Evolutionary conservation across 2,888 invertebrate genomes (phyloP), one percentile per base, ranked within the genome.

Genomic region (Pollenia griseotomentosa): DNA sequence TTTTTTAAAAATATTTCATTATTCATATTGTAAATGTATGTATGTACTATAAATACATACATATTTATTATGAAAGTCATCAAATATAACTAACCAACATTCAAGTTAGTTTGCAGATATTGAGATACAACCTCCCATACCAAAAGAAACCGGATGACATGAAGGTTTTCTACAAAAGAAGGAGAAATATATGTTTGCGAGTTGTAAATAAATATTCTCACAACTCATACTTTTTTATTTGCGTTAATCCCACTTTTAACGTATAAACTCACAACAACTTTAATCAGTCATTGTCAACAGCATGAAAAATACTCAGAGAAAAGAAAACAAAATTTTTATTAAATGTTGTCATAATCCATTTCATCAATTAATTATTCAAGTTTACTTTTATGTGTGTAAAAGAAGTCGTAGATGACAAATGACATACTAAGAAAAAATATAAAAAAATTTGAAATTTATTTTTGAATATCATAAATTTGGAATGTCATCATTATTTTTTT

Each of bases 251-350:
- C 68, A 61, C 53, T 61, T 78, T 78, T 68, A 55, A 46, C 12
- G 19, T 42, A 51, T 63, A 57, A 66, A 70, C 65, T 53, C 46
- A 48, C 19, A 59, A 70, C 70, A 85, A 73, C 16, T 85, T 88
- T 90, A 90, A 92, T 92, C 92, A 91, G 90, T 92, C 92, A 92
- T 89, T 92, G 92, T 92, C 92, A 92, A 85, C 88, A 86, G 84
- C 87, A 88, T 51, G 19, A 61, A 33, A 33, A 57, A 53, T 16
- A 40, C n/a, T 40, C 0, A 11, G 6, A 53, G 7, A 88, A 87
- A 88, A 85, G 48, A 55, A 83, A 87, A 33, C 33, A 6, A 33
- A 33, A 33, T 33, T 33, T 33, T 82, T 73, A 77, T 81, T 88
- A 89, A 88, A 78, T 85, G 83, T 88, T 90, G 89, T 88, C 88